Evolutionary conservation across 2,797 vertebrate genomes (phyloP).

Genomic region (Chloroceryle amazona): DNA sequence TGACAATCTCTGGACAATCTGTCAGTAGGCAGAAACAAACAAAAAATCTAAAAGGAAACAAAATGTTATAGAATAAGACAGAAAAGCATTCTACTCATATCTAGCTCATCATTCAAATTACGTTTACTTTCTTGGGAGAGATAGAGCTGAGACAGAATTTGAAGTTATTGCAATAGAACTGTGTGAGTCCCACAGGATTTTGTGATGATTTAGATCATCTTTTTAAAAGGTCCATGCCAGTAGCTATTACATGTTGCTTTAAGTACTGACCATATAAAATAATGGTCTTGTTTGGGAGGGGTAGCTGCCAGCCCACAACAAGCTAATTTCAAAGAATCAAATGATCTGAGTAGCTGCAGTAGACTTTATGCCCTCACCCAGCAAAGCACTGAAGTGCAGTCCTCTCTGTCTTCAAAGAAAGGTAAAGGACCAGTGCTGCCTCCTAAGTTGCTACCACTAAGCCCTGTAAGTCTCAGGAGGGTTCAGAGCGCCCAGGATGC

Average conservation of each 20-base stretch:
- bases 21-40: neutral
- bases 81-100: neutral
- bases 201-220: neutral
- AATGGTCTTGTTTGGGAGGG: neutral
- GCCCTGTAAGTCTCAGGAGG: neutral
- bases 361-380: accelerated
- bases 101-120: neutral
- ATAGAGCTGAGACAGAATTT: neutral
- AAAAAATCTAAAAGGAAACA: neutral
- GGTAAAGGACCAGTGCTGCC: neutral
- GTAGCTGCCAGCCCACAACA: neutral
- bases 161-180: neutral
- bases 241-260: neutral
- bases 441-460: neutral
- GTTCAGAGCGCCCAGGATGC: neutral
- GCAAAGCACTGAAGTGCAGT: accelerated
- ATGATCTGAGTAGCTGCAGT: neutral
- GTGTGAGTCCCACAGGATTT: neutral
- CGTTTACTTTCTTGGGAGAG: neutral
- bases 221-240: neutral
- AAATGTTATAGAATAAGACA: neutral
- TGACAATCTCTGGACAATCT: neutral
- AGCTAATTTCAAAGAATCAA: neutral
- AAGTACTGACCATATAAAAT: neutral
- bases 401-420: neutral